A percentile compares a stretch with the other conserved stretches of the same genome.
phyloP scores from a whole-genome alignment of 1,140 invertebrate genomes.

The Pseudomyrmex dendroicus region DNA sequence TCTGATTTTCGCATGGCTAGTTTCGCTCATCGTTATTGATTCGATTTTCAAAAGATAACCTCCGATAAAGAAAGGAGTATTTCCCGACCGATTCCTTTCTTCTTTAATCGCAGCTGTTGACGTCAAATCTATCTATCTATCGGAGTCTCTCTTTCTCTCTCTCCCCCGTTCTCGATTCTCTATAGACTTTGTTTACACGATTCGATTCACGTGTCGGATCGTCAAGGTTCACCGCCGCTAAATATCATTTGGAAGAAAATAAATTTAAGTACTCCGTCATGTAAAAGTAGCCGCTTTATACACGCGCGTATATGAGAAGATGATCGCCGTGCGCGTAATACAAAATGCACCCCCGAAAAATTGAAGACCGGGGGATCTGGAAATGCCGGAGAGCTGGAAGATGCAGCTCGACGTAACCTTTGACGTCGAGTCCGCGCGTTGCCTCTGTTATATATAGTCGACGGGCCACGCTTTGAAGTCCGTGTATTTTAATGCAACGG shows the following conservation, averaged over 20 bases:
- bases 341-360: conserved; percentile 34
- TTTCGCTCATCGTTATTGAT: conserved; percentile 72
- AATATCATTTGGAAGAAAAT: too few relatives aligned
- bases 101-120: conserved; percentile 31
- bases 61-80: conserved; percentile 50
- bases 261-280: too few relatives aligned
- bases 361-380: not conserved
- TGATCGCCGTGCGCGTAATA: not conserved
- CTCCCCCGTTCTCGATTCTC: too few relatives aligned
- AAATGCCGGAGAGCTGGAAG: conserved; percentile 15
- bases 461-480: conserved; percentile 48
- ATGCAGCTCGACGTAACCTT: conserved; percentile 56
- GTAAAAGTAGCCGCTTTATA: not conserved
- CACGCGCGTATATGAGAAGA: not conserved
- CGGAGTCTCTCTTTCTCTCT: too few relatives aligned
- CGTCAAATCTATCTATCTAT: not conserved
- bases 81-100: conserved; percentile 28
- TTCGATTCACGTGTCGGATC: too few relatives aligned
- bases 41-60: conserved; percentile 67
- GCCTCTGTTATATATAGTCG: conserved; percentile 31
- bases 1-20: conserved; percentile 72
- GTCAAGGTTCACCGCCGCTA: too few relatives aligned
- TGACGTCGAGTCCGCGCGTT: conserved; percentile 42
- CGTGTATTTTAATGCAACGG: conserved; percentile 63
- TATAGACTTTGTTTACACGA: too few relatives aligned